Evolutionary conservation across 1,140 invertebrate species (phyloP), one percentile per base, ranked within the genome.

Genomic region (Drosophila repleta): DNA sequence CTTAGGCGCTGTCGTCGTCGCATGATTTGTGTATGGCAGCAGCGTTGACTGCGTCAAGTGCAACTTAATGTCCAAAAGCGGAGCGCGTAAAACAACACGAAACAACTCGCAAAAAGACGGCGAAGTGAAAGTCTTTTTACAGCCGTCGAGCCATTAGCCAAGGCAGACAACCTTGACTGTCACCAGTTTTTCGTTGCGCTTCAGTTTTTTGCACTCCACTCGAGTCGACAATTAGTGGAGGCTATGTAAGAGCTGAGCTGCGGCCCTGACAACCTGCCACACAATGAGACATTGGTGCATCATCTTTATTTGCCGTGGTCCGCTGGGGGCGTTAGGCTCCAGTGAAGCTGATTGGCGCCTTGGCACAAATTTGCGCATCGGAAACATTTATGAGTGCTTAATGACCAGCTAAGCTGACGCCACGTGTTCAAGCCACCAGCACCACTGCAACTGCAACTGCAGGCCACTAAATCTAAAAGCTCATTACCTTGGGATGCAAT

Each of bases 91-190:
- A 20, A 58, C 32, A 11, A 60, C 18, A 48, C 56, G 49, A 68
- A 60, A 76, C 10, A 61, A 37, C 60, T 58, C 43, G 65, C 24
- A 3, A 29, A 29, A 29, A 76, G 64, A 57, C 77, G 61, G 65
- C 66, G 75, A 87, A 87, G 83, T 87, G 83, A 87, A 87, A 87
- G 83, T 87, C 87, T 87, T 67, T 81, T 77, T 82, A 13, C 62
- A 48, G 45, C 15, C 55, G 29, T 2, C 26, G 17, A 51, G 53
- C 62, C 62, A 80, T 71, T 71, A 75, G 72, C 72, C 72, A 65
- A 64, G 53, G 17, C 72, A 69, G 82, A 79, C 82, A 87, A 87
- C 82, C 82, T 87, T 87, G 82, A 87, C 76, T 81, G 79, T 79
- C 69, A 71, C 51, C 72, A 70, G 67, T 62, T 52, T 60, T 32